Percentiles rank a stretch among this genome's conserved stretches.
These are phyloP conservation scores for Gallinago stenura DNA, from an alignment of 2,797 vertebrate species.

Conservation along the genomic window DNA sequence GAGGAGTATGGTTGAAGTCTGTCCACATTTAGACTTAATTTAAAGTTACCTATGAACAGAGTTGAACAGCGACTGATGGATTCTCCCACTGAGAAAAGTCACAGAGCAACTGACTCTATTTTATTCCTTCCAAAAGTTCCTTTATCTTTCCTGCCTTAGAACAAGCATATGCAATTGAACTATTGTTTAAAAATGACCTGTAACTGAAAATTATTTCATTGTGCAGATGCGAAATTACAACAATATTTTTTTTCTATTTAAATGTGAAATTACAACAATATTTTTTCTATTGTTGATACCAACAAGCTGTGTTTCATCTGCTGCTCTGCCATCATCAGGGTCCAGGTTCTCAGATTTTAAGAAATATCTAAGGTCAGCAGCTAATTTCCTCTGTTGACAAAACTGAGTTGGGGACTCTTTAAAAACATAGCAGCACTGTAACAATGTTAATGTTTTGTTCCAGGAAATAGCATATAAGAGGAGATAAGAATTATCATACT, in stretches of 20 bases:
- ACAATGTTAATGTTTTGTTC: neutral
- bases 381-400: neutral
- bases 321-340: fast-evolving
- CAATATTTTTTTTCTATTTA: neutral
- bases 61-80: neutral
- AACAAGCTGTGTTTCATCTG: neutral
- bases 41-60: neutral
- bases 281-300: neutral
- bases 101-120: neutral
- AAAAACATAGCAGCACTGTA: neutral
- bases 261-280: neutral
- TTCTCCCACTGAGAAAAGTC: neutral
- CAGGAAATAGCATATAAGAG: neutral
- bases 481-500: neutral
- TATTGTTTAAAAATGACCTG: neutral
- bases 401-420: neutral
- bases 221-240: neutral
- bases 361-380: neutral
- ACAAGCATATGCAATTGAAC: neutral
- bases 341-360: neutral
- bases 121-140: neutral
- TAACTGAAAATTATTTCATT: neutral
- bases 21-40: neutral
- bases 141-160: neutral
- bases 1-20: neutral